phyloP scores from a whole-genome alignment of 2,113 vertebrate species.

The Ptilonorhynchus violaceus region DNA sequence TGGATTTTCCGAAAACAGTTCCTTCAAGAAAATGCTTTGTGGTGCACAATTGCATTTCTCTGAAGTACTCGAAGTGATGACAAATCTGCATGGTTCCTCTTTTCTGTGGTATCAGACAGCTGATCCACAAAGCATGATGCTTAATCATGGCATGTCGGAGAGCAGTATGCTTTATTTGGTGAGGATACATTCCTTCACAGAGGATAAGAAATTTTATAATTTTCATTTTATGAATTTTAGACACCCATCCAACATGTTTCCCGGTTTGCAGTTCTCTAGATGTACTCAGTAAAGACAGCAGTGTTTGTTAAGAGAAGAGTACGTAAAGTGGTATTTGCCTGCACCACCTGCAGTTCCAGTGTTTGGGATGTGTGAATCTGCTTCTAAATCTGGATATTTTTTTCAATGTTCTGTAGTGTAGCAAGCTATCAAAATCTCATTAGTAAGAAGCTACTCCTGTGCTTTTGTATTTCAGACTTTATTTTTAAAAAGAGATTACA shows the following conservation, averaged over 20 bases:
- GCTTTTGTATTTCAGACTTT: constrained; percentile 3
- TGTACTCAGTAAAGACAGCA: neutral
- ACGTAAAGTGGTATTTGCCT: neutral
- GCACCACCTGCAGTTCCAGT: neutral
- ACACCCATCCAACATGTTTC: neutral
- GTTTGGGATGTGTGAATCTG: neutral
- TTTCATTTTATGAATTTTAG: neutral
- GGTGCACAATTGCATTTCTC: neutral
- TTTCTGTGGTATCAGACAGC: neutral
- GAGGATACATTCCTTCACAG: neutral
- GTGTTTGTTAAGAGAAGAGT: neutral
- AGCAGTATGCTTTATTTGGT: neutral
- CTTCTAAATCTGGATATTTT: neutral
- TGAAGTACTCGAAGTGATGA: neutral
- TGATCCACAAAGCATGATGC: neutral
- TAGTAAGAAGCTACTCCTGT: neutral
- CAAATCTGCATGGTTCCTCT: neutral
- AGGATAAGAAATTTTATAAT: constrained; percentile 20
- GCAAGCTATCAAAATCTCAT: neutral
- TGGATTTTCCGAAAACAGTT: neutral
- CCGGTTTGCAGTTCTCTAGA: neutral
- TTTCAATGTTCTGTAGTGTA: neutral
- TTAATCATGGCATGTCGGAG: neutral
- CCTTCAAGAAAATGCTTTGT: neutral
- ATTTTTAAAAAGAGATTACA: neutral